Base-by-base conservation (phyloP, 2,113 vertebrate species). In the Tapirus terrestris region DNA sequence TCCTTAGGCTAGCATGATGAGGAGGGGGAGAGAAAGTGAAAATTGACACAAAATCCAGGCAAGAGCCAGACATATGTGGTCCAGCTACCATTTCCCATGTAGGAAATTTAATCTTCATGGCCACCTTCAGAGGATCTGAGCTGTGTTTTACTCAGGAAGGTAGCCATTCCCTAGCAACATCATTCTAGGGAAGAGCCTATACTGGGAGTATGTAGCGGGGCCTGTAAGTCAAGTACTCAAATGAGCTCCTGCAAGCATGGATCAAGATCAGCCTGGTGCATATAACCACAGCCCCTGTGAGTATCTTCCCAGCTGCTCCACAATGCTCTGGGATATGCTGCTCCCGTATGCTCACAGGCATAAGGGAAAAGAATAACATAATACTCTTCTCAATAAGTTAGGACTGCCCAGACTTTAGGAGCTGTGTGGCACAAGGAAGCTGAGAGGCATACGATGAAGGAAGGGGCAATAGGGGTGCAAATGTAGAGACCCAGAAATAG, bases 101-200 rank as follows among this genome's bases (percentile, higher is more conserved):
- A 21, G 18, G 21, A 36, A 82, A 92, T 88, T 67, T 61, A 92
- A 63, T 80, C 65, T 76, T 56, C 65, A 73, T 3, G 3, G 11
- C 23, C 6, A 29, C 61, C 48, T 31, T 61, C 68, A 39, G 21
- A 63, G 23, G 17, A 84, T 61, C n/a, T 77, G 27, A 92, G 65
- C 21, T 75, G 11, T 90, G n/a, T 83, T 87, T 36, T 89, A n/a
- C 79, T 96, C 51, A 45, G 23, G 48, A 82, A 90, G 10, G 68
- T 73, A 9, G 39, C 7, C 39, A 61, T 77, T 63, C 18, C 36
- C 18, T 77, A 48, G 48, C 20, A 61, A 18, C 67, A 60, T 80
- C 76, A 75, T 45, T 96, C 36, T 87, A 80, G 6, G 61, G 45
- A 88, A 60, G 6, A 95, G 1, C 58, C 39, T 60, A 43, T 53